Percentiles rank a stretch among this genome's conserved stretches.
Conservation (phyloP, 2,888 invertebrate species). For the Acanthosepion lycidas region DNA sequence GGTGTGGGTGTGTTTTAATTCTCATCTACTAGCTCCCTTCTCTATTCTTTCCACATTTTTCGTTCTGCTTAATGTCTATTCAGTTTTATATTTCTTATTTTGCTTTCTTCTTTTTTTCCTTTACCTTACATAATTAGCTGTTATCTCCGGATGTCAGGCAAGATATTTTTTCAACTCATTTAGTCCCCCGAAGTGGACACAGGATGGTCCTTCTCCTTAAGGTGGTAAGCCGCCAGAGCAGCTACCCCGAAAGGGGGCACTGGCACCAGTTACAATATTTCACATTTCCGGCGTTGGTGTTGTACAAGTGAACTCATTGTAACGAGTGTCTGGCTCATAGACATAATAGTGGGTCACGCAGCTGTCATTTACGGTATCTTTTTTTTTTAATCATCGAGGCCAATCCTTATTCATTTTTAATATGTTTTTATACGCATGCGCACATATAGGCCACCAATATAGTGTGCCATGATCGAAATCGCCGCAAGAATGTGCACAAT, state of each 20-base stretch:
- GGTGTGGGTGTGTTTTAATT: no score
- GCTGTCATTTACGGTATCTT: no score
- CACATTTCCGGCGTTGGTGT: background rate
- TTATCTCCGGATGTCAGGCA: slow-evolving; percentile 12
- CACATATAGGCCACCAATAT: no score
- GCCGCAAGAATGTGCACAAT: no score
- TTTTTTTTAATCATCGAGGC: no score
- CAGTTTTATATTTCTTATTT: background rate
- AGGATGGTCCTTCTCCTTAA: slow-evolving; percentile 33
- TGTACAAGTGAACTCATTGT: slow-evolving; percentile 18
- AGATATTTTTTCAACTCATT: background rate
- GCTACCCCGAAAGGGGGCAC: background rate
- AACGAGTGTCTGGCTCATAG: background rate
- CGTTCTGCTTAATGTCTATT: background rate
- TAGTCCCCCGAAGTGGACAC: slow-evolving; percentile 14
- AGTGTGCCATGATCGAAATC: no score
- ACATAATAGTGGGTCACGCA: background rate
- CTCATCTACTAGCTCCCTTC: no score
- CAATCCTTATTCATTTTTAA: no score
- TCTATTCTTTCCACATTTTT: background rate
- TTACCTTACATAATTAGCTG: background rate
- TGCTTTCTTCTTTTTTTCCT: background rate
- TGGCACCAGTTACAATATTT: background rate
- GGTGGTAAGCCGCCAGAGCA: slow-evolving; percentile 7
- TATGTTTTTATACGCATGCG: no score